Evolutionary conservation across 2,113 vertebrate genomes (phyloP).

Genomic region (Osmerus eperlanus): DNA sequence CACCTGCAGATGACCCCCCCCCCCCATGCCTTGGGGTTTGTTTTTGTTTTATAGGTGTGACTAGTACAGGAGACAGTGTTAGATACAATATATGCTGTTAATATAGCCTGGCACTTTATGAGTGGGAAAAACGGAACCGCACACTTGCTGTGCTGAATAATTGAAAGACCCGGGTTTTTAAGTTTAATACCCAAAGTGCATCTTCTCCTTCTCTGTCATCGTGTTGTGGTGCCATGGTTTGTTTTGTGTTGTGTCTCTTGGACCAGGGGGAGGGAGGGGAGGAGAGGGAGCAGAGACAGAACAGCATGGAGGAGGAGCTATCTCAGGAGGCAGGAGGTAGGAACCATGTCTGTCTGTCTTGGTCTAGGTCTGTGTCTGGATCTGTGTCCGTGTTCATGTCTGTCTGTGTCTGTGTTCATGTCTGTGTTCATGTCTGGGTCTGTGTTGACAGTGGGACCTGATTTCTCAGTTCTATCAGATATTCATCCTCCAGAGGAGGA

Average conservation of each 20-base stretch:
- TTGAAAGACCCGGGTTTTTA: neutral
- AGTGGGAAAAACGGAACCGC: neutral
- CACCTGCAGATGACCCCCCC: neutral
- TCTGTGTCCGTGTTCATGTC: neutral
- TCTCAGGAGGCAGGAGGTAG: conserved; percentile 63
- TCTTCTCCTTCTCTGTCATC: conserved; percentile 52
- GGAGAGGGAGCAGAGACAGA: conserved; percentile 73
- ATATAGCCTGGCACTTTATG: neutral
- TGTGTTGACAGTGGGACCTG: neutral
- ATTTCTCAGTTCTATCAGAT: conserved; percentile 46
- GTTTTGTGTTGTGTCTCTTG: conserved; percentile 40
- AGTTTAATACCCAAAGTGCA: neutral
- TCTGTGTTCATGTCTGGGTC: neutral
- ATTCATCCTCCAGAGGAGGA: conserved; percentile 29
- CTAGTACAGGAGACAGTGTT: neutral
- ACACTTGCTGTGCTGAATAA: neutral
- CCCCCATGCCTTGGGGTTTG: neutral
- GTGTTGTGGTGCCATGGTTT: neutral
- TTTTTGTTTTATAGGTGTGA: neutral
- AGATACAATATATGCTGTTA: neutral
- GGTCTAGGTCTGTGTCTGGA: conserved; percentile 5
- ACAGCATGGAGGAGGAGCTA: conserved; percentile 61
- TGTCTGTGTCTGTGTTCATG: neutral
- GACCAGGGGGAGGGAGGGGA: conserved; percentile 75
- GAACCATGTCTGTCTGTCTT: conserved; percentile 3